Evolutionary conservation across 2,888 invertebrate species (phyloP), one percentile per base, ranked within the genome.

Genomic region (Tipula vernalis): DNA sequence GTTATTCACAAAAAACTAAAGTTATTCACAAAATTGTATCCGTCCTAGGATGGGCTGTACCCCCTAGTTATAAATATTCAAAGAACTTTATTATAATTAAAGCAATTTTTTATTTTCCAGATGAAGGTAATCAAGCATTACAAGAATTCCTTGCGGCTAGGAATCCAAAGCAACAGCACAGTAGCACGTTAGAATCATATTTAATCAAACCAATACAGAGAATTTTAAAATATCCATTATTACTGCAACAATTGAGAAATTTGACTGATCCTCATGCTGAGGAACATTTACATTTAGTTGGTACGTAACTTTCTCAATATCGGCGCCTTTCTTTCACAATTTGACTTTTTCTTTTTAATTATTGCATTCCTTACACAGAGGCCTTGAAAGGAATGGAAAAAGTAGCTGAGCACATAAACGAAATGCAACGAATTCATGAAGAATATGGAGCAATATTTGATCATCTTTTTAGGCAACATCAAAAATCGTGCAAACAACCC

Each of bases 351-450:
- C 0, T 44, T 51, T 51, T n/a, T 51, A 51, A 51, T 51, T 44
- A 10, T 44, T 6, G 39, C 39, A 44, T 51, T 2, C 5, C 5
- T 15, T 85, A 88, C 94, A 88, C 94, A 97, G 98, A 98, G 94
- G 98, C 98, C 89, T 94, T 98, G 87, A 97, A 98, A 92, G 98
- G 98, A 89, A 99, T 99, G 98, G 98, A 99, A 91, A 98, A 98
- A 92, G 99, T 99, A 89, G 99, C 99, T 85, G 98, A 99, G 92
- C 99, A 99, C 93, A 99, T 99, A 90, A 99, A 99, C 93, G 98
- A 99, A 93, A 99, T 99, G 98, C 99, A 99, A 94, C 95, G 99
- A 93, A 98, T 99, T 90, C 98, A 99, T 92, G 99, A 99, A 93
- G 99, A 99, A 93, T 99, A 99, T 92, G 99, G 99, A 90, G 97